Evolutionary conservation across 2,113 vertebrate species (phyloP).

Genomic region (Bettongia penicillata): DNA sequence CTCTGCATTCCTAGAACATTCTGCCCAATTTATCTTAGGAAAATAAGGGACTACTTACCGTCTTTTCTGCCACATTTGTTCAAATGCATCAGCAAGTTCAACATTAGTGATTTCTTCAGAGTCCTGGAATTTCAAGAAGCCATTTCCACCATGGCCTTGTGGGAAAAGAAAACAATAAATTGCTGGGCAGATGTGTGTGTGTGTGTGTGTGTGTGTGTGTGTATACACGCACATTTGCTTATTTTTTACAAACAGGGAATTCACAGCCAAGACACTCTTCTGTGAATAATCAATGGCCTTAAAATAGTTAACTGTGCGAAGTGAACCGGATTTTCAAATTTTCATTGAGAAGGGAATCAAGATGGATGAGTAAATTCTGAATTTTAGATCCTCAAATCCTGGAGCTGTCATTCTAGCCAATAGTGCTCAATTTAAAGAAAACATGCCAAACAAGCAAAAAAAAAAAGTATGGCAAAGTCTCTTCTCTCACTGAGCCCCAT

Average conservation of each 20-base stretch:
- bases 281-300: background rate
- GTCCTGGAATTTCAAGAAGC: constrained; percentile 99
- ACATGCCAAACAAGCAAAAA: too few relatives aligned
- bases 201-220: too few relatives aligned
- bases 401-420: background rate
- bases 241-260: background rate
- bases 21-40: constrained; percentile 6
- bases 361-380: background rate
- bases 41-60: constrained; percentile 84
- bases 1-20: too few relatives aligned
- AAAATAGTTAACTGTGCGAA: constrained; percentile 29
- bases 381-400: background rate
- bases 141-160: constrained; percentile 96
- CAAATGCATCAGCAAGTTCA: constrained; percentile 97
- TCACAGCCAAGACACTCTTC: too few relatives aligned
- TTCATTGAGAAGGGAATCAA: constrained; percentile 36
- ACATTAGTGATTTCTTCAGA: constrained; percentile 99
- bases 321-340: constrained; percentile 23
- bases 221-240: too few relatives aligned
- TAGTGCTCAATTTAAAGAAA: constrained; percentile 27
- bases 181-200: background rate
- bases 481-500: background rate
- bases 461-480: background rate
- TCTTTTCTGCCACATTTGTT: constrained; percentile 99
- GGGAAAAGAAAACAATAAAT: constrained; percentile 58